A percentile compares a stretch with the other conserved stretches of the same genome.
These are phyloP conservation scores for Hybognathus amarus DNA, from an alignment of 2,797 vertebrate species.

Conservation along the genomic window DNA sequence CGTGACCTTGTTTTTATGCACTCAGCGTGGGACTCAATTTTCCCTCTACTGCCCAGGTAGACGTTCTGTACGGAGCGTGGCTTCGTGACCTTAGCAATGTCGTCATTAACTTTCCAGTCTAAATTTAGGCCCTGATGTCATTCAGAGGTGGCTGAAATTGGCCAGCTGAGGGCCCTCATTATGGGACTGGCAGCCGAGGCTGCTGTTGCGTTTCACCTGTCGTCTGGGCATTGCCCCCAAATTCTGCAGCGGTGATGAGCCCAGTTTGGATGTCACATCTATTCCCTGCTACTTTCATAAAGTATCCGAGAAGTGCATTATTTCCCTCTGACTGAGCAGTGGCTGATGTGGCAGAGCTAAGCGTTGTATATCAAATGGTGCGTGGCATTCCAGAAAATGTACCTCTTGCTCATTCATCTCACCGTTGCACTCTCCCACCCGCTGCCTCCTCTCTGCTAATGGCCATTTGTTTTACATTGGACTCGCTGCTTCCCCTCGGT, in stretches of 20 bases:
- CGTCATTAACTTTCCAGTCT: conserved; percentile 80
- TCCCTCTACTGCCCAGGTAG: conserved; percentile 71
- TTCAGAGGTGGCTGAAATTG: conserved; percentile 55
- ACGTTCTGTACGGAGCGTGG: conserved; percentile 42
- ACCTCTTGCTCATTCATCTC: conserved; percentile 37
- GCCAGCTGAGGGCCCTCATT: conserved; percentile 56
- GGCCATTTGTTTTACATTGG: conserved; percentile 48
- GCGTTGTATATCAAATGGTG: conserved; percentile 28
- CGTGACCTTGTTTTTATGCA: conserved; percentile 79
- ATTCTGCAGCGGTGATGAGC: conserved; percentile 45
- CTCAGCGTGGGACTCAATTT: conserved; percentile 67
- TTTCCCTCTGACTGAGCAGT: conserved; percentile 35
- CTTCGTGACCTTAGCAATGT: conserved; percentile 63
- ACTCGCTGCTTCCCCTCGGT: conserved; percentile 32
- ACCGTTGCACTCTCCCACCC: conserved; percentile 6
- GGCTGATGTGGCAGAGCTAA: conserved; percentile 40
- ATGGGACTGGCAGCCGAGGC: conserved; percentile 46
- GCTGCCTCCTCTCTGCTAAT: conserved; percentile 46
- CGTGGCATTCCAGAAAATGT: conserved; percentile 4
- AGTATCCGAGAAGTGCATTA: conserved; percentile 30
- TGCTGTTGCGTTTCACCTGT: conserved; percentile 55
- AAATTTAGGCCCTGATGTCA: conserved; percentile 72
- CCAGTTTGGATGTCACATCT: conserved; percentile 35
- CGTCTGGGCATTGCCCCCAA: conserved; percentile 51
- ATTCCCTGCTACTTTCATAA: conserved; percentile 32